Base-by-base conservation (phyloP, 2,797 vertebrate genomes). In the Enoplosus armatus region DNA sequence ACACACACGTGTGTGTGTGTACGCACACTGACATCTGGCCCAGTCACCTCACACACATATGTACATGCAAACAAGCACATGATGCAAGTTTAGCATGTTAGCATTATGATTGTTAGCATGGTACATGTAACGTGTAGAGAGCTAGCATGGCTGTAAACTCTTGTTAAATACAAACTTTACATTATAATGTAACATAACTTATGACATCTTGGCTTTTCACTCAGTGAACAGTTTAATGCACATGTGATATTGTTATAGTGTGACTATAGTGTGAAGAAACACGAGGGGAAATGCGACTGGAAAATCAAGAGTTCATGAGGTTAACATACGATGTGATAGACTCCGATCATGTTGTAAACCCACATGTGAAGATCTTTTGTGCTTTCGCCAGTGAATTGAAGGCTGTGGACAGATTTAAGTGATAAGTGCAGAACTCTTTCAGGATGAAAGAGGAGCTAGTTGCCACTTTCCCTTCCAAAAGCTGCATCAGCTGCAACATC, bases 401-500 rank as follows among this genome's bases (percentile, higher is more conserved):
- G 75, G 35, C 71, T 50, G 65, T 3, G 55, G 71, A 82, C 77
- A 80, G 76, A 85, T 80, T 76, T 65, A 79, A 80, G 78, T 77
- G 85, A 89, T 89, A 88, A 66, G 54, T 70, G 72, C 66, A 43
- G 79, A 64, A 64, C 84, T 72, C 56, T 68, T 33, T n/a, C 59
- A 39, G 83, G 85, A 89, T 92, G 79, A 84, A 88, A 91, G 85
- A 24, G 64, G 33, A 80, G 81, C 67, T 58, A 0, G 63, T 71
- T 82, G 79, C 69, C 83, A 78, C 85, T 80, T 84, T 83, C 45
- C 41, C 29, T 65, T 84, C 65, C 41, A 75, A 83, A 55, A 83
- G 39, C 83, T 53, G 54, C 62, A 82, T 90, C 85, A 82, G 84
- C 84, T 83, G 86, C 26, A 83, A 85, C 85, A 59, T 89, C 82